These are phyloP conservation scores for Trissolcus brochymenae DNA, from an alignment of 2,888 invertebrate species.

Conservation along the genomic window DNA sequence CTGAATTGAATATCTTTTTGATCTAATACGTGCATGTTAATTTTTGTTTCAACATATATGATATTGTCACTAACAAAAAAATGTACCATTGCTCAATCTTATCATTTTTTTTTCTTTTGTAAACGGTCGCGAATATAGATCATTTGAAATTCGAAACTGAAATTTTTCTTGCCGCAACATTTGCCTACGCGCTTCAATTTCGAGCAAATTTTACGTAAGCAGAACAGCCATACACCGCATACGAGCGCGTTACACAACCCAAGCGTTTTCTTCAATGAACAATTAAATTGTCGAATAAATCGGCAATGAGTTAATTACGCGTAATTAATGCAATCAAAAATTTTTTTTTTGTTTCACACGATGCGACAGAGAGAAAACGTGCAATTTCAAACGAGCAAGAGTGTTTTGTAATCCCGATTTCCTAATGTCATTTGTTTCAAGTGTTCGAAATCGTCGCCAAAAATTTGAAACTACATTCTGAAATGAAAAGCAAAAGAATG, in stretches of 20 bases:
- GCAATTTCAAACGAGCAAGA: constrained; percentile 29
- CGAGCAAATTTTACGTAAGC: constrained; percentile 43
- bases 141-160: background rate
- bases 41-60: no score
- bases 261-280: constrained; percentile 51
- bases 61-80: no score
- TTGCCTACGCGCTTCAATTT: constrained; percentile 23
- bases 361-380: constrained; percentile 35
- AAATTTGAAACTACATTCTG: background rate
- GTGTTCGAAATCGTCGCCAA: constrained; percentile 32
- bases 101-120: background rate
- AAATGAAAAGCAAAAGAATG: no score
- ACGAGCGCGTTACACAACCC: constrained; percentile 40
- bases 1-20: no score
- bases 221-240: constrained; percentile 4
- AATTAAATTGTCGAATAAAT: constrained; percentile 58
- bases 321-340: constrained; percentile 45
- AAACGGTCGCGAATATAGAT: constrained; percentile 6
- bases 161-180: constrained; percentile 21
- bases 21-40: background rate
- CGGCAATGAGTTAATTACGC: constrained; percentile 53
- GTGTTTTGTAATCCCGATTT: constrained; percentile 26
- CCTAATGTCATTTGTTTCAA: constrained; percentile 16
- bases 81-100: no score
- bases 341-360: constrained; percentile 45